phyloP scores from a whole-genome alignment of 2,888 invertebrate species.

The Apamea monoglypha region DNA sequence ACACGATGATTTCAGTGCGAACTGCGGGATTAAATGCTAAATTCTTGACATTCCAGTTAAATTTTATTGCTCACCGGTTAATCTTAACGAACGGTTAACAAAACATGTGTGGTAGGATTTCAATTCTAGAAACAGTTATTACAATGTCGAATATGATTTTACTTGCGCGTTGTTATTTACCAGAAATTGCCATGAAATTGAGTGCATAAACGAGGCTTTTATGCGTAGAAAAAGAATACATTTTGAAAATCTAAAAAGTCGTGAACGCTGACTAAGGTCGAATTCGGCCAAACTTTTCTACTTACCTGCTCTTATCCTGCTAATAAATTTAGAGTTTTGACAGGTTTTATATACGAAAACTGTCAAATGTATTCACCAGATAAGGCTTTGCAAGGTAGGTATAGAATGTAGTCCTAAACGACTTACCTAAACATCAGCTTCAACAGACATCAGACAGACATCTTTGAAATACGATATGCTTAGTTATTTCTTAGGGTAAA shows the following conservation, averaged over 20 bases:
- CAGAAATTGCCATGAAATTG: conserved; percentile 5
- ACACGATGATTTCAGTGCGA: conserved; percentile 29
- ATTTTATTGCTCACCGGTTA: conserved; percentile 28
- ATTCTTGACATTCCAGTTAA: conserved; percentile 36
- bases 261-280: background rate
- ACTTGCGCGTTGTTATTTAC: background rate
- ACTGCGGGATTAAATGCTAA: conserved; percentile 21
- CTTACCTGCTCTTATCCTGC: too few relatives aligned
- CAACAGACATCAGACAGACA: too few relatives aligned
- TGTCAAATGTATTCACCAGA: background rate
- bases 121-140: conserved; percentile 26
- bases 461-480: background rate
- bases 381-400: background rate
- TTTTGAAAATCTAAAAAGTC: too few relatives aligned
- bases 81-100: conserved; percentile 22
- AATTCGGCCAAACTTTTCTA: background rate
- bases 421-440: background rate
- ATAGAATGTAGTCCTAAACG: background rate
- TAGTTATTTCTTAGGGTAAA: background rate
- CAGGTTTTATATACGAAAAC: background rate
- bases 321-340: background rate
- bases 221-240: background rate
- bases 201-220: too few relatives aligned
- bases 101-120: conserved; percentile 9
- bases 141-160: conserved; percentile 16